Percentiles rank a stretch among this genome's conserved stretches.
These are phyloP conservation scores for Microtus montanus DNA, from an alignment of 2,113 vertebrate genomes.

Conservation along the genomic window DNA sequence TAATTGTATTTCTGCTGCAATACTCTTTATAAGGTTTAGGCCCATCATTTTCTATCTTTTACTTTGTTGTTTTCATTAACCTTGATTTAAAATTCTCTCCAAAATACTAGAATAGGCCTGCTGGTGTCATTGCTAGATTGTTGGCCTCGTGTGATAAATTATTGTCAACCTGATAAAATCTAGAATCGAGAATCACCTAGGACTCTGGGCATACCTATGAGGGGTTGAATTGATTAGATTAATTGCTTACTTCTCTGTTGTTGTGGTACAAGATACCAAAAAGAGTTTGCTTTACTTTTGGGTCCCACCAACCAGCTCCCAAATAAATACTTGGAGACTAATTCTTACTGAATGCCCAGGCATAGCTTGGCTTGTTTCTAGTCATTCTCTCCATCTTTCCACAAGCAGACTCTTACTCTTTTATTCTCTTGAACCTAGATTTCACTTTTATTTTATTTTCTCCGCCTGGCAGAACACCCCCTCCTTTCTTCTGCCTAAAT, in stretches of 20 bases:
- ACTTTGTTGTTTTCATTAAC: not conserved
- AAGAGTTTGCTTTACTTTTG: not conserved
- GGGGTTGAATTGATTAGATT: not conserved
- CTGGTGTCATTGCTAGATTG: not conserved
- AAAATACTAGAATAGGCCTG: too few species aligned
- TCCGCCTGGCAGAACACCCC: too few species aligned
- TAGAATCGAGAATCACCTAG: not conserved
- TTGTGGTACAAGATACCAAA: not conserved
- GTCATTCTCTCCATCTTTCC: too few species aligned
- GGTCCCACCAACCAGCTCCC: too few species aligned
- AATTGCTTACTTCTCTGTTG: not conserved
- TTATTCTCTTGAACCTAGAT: too few species aligned
- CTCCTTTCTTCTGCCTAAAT: not conserved
- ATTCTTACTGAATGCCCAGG: too few species aligned
- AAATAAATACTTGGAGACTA: not conserved
- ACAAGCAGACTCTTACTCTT: too few species aligned
- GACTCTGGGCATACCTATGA: not conserved
- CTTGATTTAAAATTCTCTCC: not conserved
- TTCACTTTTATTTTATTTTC: too few species aligned
- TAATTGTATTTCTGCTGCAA: not conserved
- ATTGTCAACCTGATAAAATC: not conserved
- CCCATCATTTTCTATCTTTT: not conserved
- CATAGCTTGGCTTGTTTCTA: too few species aligned
- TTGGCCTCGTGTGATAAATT: not conserved
- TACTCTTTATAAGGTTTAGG: not conserved